A percentile compares a stretch with the other conserved stretches of the same genome.
Evolutionary conservation across 1,140 invertebrate genomes (phyloP).

Genomic region (Zaprionus nigranus): DNA sequence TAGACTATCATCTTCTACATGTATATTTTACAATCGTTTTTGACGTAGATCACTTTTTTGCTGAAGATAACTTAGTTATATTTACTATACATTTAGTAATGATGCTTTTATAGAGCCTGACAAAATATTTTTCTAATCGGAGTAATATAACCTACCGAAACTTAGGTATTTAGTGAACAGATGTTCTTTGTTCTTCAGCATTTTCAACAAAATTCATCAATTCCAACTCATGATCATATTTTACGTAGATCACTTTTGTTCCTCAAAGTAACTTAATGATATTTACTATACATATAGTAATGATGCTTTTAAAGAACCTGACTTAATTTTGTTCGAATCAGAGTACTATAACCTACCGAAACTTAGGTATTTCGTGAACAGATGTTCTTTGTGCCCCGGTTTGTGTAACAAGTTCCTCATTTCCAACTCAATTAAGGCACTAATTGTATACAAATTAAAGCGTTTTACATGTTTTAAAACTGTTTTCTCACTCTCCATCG

Average conservation of each 20-base stretch:
- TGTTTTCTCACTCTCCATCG: conserved; percentile 26
- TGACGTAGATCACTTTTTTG: background rate
- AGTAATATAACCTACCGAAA: background rate
- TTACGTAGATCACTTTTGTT: background rate
- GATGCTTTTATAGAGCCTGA: background rate
- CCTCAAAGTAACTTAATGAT: no score
- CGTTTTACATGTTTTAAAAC: background rate
- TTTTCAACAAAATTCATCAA: no score
- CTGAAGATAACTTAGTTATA: background rate
- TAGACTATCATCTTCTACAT: background rate
- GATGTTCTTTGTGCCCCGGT: background rate
- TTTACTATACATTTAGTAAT: background rate
- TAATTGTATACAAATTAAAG: background rate
- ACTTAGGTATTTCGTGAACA: background rate
- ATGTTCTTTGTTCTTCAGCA: background rate
- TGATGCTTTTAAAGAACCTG: background rate
- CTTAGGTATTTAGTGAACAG: background rate
- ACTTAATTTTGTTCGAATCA: background rate
- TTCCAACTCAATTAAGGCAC: background rate
- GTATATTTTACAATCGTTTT: background rate
- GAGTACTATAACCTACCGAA: background rate
- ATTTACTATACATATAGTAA: no score
- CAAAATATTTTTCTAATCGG: background rate
- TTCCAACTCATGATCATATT: background rate
- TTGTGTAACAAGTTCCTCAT: background rate